Percentiles rank a stretch among this genome's conserved stretches.
Evolutionary conservation across 1,140 invertebrate genomes (phyloP).

Genomic region (Drosophila truncata): DNA sequence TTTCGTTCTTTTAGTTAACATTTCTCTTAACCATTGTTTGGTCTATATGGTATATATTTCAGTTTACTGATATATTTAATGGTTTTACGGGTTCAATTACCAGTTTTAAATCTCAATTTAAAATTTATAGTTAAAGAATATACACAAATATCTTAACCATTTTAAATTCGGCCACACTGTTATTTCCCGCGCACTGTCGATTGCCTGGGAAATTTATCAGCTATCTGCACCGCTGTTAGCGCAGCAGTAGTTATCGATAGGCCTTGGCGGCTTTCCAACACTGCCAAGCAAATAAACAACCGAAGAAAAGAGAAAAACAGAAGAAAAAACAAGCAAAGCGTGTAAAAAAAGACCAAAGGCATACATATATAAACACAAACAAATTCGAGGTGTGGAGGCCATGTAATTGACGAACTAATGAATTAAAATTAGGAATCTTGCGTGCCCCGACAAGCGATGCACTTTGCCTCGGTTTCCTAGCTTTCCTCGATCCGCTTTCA

Average conservation of each 20-base stretch:
- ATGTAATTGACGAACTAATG: slow-evolving; percentile 33
- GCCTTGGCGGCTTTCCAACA: slow-evolving; percentile 14
- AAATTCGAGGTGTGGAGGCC: slow-evolving; percentile 33
- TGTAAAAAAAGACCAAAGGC: slow-evolving; percentile 44
- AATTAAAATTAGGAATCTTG: slow-evolving; percentile 27
- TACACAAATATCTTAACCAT: too few species aligned
- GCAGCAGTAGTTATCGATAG: slow-evolving; percentile 46
- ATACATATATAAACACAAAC: slow-evolving; percentile 43
- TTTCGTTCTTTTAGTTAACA: slow-evolving; percentile 2
- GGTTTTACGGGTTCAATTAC: background rate
- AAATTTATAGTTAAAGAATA: too few species aligned
- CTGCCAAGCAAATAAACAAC: slow-evolving; percentile 61
- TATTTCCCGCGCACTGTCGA: slow-evolving; percentile 1
- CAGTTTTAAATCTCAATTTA: background rate
- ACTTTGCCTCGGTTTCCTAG: background rate
- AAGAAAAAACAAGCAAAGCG: slow-evolving; percentile 54
- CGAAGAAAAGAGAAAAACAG: slow-evolving; percentile 35
- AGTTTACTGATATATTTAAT: background rate
- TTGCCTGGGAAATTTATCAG: too few species aligned
- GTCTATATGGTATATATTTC: background rate
- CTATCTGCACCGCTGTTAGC: slow-evolving; percentile 27
- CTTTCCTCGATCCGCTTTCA: slow-evolving; percentile 8
- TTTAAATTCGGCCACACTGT: background rate
- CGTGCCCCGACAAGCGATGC: background rate
- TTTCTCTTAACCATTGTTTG: too few species aligned